Evolutionary conservation across 2,797 vertebrate genomes (phyloP), one percentile per base, ranked within the genome.

Genomic region (Sylvia borin): DNA sequence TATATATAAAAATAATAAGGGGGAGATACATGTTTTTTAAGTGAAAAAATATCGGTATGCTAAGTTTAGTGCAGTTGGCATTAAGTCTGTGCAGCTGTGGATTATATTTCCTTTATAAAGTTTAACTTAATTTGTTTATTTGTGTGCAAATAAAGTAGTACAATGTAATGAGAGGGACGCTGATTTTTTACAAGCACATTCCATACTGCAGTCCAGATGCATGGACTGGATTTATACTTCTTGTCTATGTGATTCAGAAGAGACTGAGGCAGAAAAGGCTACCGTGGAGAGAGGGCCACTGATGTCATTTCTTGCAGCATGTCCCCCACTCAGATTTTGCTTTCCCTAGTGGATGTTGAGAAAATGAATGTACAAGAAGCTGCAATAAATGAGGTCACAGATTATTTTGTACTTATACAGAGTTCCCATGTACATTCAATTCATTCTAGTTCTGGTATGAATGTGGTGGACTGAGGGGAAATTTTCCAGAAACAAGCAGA

Each of bases 81-180:
- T 86, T 91, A 83, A 55, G 58, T 80, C n/a, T 96, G 71, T 96
- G 95, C 67, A 94, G 55, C 78, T 89, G 70, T 73, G 62, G 48
- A 66, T 66, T 53, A 58, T 58, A 51, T 90, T 83, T 74, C 78
- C 70, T 93, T 96, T 86, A 93, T 45, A 77, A 92, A 92, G 20
- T 67, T 58, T 84, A 92, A 90, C 57, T 86, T 91, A n/a, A 79
- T 38, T 65, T 84, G 73, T 84, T 65, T 65, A 48, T 54, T 78
- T 68, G 61, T 89, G 91, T 67, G 40, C 77, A 93, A 95, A 94
- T 82, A 95, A 94, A 95, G 78, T 79, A 86, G 62, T 74, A 57
- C 62, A 93, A 81, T 76, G 70, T 19, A 62, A 50, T 0, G 9
- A 36, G 42, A 38, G 73, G 47, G 32, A 61, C 19, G 11, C 36